These are phyloP conservation scores for Drosophila kohkoa DNA, from an alignment of 1,140 invertebrate genomes.

Conservation along the genomic window DNA sequence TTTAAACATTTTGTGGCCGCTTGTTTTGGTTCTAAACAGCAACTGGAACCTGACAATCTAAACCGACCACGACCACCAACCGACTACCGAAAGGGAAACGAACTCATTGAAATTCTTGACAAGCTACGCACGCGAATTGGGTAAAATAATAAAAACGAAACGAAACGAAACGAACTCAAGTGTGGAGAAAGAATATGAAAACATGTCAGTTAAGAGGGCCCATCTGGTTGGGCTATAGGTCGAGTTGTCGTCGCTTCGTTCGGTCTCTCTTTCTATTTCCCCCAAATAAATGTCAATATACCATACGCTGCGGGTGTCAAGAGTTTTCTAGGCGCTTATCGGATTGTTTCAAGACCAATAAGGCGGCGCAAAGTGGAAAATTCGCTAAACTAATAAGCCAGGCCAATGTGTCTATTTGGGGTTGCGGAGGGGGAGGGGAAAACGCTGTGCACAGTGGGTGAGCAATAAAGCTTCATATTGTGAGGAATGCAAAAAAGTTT, in stretches of 20 bases:
- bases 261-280: too few species aligned
- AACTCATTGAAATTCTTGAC: conserved; percentile 81
- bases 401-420: conserved; percentile 10
- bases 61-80: conserved; percentile 49
- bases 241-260: not conserved
- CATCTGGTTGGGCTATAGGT: not conserved
- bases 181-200: conserved; percentile 11
- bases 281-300: conserved; percentile 10
- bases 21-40: conserved; percentile 34
- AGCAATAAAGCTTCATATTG: conserved; percentile 30
- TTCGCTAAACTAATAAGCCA: conserved; percentile 50
- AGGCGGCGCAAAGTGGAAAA: conserved; percentile 51
- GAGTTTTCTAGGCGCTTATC: conserved; percentile 35
- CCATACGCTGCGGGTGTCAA: conserved; percentile 5
- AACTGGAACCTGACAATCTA: conserved; percentile 35
- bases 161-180: conserved; percentile 16
- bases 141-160: conserved; percentile 54
- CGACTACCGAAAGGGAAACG: conserved; percentile 79
- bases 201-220: conserved; percentile 11
- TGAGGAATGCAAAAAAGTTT: conserved; percentile 55
- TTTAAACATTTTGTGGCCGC: conserved; percentile 22
- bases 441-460: conserved; percentile 33
- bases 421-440: too few species aligned
- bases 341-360: conserved; percentile 33
- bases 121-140: conserved; percentile 70